Base-by-base conservation (phyloP, 2,797 vertebrate species). In the Danio albolineatus region DNA sequence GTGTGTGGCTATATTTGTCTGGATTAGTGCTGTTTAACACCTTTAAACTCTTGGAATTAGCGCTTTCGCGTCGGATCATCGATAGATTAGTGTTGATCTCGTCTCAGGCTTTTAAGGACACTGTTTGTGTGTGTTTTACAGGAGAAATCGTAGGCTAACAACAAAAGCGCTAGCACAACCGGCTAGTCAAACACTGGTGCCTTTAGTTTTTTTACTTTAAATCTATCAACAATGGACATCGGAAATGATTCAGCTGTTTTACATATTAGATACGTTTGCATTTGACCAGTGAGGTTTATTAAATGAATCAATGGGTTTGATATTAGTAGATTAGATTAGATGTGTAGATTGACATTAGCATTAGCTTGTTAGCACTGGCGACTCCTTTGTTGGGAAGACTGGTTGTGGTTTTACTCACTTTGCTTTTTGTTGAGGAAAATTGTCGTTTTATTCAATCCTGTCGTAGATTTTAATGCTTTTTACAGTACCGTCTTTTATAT, bases 271-370 rank as follows among this genome's bases (percentile, higher is more conserved):
- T 62, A 53, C 61, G 12, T 53, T 8, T 21, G 38, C 36, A 43
- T n/a, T 9, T 9, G 6, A 8, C 14, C 46, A n/a, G 13, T 2
- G 10, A 36, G 9, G 10, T 54, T 8, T 10, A 44, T 41, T 17
- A 7, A 6, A 51, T 9, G 17, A 53, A 6, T 46, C 59, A 13
- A 46, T 72, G 48, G 19, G 48, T 36, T 79, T 72, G 19, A 36
- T 64, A 61, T 41, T 8, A 17, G 19, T 59, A 59, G 21, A 21
- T 28, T 64, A 64, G 44, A 61, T 41, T 60, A 69, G 48, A 44
- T 8, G 77, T 72, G 67, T 59, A 49, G 74, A 60, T 82, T 73
- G 41, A 56, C 75, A 43, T 73, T 67, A 64, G 66, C 71, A 16
- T 13, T 73, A 66, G 67, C 54, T 44, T 19, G 28, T 65, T 73